phyloP scores from a whole-genome alignment of 1,140 invertebrate genomes.

The Teleogryllus occipitalis region DNA sequence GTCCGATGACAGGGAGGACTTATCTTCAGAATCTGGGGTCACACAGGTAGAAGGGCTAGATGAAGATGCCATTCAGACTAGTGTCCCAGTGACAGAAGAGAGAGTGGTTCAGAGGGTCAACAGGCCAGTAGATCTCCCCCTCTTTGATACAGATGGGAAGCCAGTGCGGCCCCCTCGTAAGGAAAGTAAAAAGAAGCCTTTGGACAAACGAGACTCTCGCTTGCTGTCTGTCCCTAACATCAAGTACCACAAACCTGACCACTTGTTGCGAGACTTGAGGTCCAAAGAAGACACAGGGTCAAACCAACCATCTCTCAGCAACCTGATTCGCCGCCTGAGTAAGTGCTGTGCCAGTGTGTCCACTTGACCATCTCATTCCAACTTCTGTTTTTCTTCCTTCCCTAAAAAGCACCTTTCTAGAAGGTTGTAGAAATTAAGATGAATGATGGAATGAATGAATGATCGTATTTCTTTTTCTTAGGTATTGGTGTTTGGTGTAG shows the following conservation, averaged over 20 bases:
- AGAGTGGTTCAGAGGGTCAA: conserved; percentile 11
- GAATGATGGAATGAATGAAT: conserved; percentile 16
- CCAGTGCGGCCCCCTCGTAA: conserved; percentile 51
- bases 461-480: conserved; percentile 7
- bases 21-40: background rate
- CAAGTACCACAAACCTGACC: conserved; percentile 43
- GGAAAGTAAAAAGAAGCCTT: conserved; percentile 46
- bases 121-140: conserved; percentile 52
- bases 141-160: conserved; percentile 49
- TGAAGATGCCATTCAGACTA: background rate
- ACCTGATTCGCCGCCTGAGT: conserved; percentile 75
- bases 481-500: conserved; percentile 11
- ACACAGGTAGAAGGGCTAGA: background rate
- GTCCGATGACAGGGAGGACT: background rate
- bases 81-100: background rate
- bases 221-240: conserved; percentile 69
- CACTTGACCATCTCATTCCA: background rate
- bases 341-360: conserved; percentile 49
- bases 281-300: conserved; percentile 37
- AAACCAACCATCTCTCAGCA: conserved; percentile 38
- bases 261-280: conserved; percentile 30
- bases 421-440: background rate
- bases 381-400: background rate
- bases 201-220: conserved; percentile 52
- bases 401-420: conserved; percentile 11